Percentiles rank a stretch among this genome's conserved stretches.
Conservation (phyloP, 2,797 vertebrate genomes). For the Delichon dasypus region DNA sequence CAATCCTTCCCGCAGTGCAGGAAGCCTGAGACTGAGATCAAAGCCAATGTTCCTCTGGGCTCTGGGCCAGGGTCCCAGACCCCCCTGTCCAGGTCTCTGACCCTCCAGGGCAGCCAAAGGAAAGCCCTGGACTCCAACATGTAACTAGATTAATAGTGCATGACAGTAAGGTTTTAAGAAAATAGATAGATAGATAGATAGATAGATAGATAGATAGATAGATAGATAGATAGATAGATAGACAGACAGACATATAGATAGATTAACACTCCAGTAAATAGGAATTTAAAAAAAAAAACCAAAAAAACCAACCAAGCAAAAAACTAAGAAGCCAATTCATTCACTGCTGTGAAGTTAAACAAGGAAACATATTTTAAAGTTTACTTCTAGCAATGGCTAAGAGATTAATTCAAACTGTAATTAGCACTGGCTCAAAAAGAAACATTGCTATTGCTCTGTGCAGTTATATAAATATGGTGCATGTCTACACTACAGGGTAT, state of each 20-base stretch:
- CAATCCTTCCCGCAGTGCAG: too few relatives aligned
- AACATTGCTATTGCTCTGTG: not conserved
- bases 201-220: too few relatives aligned
- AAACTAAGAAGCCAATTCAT: not conserved
- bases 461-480: not conserved
- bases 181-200: not conserved
- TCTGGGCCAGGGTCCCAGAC: too few relatives aligned
- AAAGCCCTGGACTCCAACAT: too few relatives aligned
- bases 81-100: too few relatives aligned
- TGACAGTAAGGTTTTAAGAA: not conserved
- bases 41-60: too few relatives aligned
- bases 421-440: not conserved
- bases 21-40: too few relatives aligned
- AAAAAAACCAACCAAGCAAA: too few relatives aligned
- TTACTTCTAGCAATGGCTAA: not conserved
- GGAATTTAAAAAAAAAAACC: not conserved
- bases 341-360: not conserved
- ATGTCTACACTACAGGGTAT: not conserved
- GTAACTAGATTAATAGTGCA: not conserved
- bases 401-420: constrained; percentile 4
- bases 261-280: not conserved
- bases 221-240: not conserved
- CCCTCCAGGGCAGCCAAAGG: too few relatives aligned
- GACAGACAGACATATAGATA: not conserved
- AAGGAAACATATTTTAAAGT: not conserved